Base-by-base conservation (phyloP, 2,888 invertebrate species). In the Thecocarcelia acutangulata region DNA sequence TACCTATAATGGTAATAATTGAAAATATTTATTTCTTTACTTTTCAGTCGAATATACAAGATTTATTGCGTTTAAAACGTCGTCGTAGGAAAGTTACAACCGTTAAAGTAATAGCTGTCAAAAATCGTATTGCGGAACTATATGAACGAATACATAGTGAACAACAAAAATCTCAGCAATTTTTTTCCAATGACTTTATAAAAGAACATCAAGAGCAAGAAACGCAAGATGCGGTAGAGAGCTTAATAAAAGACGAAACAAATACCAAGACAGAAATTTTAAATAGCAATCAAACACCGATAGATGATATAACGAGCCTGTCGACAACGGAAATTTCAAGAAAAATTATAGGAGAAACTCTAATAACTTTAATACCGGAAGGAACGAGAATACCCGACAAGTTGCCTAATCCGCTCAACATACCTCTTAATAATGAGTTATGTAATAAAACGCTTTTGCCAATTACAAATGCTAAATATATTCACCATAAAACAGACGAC, bases 21-120 rank as follows among this genome's bases (percentile, higher is more conserved):
- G n/a, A n/a, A n/a, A n/a, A n/a, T n/a, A n/a, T n/a, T n/a, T n/a
- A n/a, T n/a, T n/a, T n/a, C n/a, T n/a, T n/a, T n/a, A n/a, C n/a
- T 61, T 37, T 56, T 11, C 19, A 78, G 81, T 58, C 66, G 1
- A 74, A 77, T 8, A 44, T 77, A 11, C 78, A 78, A 42, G 82
- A 82, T 59, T 19, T 82, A 24, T 46, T 74, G 33, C 56, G 79
- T 6, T 17, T 72, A 17, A 79, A 70, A 42, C 70, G 76, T 13
- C 75, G 69, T 2, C 64, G 63, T 9, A 80, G 76, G 70, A 83
- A 80, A 21, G 83, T 84, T 3, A 84, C 83, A 9, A 85, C 85
- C 0, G 84, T 85, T n/a, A 85, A 85, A 74, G 83, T 85, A 33
- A 85, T 85, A 54, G 85, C 85, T 6, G 72, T 83, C 5, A 85